Evolutionary conservation across 2,113 vertebrate species (phyloP), one percentile per base, ranked within the genome.

Genomic region (Lepisosteus osseus): DNA sequence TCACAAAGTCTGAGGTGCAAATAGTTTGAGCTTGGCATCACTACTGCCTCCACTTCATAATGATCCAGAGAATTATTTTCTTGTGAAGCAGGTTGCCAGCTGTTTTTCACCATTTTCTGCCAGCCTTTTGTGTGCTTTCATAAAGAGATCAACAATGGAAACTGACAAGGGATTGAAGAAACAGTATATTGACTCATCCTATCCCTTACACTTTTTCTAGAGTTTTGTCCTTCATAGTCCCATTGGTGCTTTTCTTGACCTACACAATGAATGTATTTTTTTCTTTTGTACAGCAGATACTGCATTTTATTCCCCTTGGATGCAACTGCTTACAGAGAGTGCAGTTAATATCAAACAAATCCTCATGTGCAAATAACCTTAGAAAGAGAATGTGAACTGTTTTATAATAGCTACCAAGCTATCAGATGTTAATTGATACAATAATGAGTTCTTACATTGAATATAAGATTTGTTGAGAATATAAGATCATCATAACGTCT

Each of bases 11-110:
- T 13, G 69, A 66, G 65, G 68, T 75, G 76, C 79, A 87, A 86
- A 87, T 86, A 82, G 70, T 79, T 80, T 84, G 83, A 86, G 86
- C 84, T 87, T 75, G 54, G 42, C 77, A 47, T 85, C 78, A 83
- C 79, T 84, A 84, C 72, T 68, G 78, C 73, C 51, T 73, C 75
- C 79, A 82, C 76, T 82, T 78, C 78, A 82, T 78, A 82, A 84
- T 85, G 81, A 84, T 84, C 84, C 81, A 74, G 79, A 73, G 76
- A 73, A 78, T 80, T 75, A 78, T 80, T 71, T 70, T 43, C 74
- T 77, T 2, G 75, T 77, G 56, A 67, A 77, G 61, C 67, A 76
- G 73, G 57, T 67, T 76, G 76, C 64, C 78, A 77, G 80, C 69
- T 83, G 79, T 81, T 83, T 81, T 75, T 74, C 51, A 8, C 74